Evolutionary conservation across 2,113 vertebrate genomes (phyloP).

Genomic region (Gallinago undulata): DNA sequence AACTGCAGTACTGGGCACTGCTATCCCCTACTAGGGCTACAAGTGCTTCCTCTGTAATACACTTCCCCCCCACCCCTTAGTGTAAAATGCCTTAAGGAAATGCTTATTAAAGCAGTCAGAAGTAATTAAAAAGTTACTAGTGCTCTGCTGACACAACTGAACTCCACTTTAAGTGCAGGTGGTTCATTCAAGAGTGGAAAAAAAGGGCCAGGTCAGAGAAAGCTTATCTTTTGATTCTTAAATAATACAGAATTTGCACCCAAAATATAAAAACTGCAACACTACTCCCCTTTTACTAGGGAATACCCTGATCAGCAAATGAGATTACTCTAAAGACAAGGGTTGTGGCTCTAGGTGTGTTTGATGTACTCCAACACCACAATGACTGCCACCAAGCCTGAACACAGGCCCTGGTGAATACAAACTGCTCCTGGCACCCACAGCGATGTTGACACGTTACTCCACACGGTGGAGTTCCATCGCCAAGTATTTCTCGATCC

Average conservation of each 20-base stretch:
- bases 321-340: neutral
- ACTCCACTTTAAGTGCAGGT: neutral
- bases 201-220: neutral
- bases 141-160: neutral
- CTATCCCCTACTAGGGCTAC: neutral
- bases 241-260: neutral
- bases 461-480: neutral
- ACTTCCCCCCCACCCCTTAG: no score
- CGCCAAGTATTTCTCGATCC: neutral
- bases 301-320: neutral
- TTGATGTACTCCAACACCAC: neutral
- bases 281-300: neutral
- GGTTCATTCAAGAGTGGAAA: neutral
- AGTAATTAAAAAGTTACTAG: neutral
- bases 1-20: neutral
- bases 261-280: neutral
- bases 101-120: neutral
- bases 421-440: neutral
- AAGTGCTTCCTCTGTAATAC: neutral
- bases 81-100: neutral
- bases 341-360: neutral
- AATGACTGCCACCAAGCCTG: neutral
- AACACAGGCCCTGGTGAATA: neutral
- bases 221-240: neutral
- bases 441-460: rapidly evolving